A percentile compares a stretch with the other conserved stretches of the same genome.
Evolutionary conservation across 92 coral and sea anemone genomes (phyloP).

Genomic region (Chrysogorgia sp.): DNA sequence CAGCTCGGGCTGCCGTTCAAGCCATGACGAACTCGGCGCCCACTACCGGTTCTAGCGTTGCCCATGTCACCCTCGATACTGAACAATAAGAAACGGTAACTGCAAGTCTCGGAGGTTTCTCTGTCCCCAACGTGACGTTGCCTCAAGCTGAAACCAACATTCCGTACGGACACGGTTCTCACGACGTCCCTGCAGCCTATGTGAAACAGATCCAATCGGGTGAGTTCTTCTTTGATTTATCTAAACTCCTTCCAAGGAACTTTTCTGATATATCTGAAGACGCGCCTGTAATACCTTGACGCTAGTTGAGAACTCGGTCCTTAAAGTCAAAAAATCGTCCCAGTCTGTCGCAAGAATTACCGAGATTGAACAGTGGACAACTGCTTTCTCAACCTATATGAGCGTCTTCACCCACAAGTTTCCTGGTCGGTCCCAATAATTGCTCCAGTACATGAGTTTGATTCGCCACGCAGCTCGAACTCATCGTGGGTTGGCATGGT

Average conservation of each 20-base stretch:
- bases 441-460: slow-evolving; percentile 42
- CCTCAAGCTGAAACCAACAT: not conserved
- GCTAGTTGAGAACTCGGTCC: slow-evolving; percentile 53
- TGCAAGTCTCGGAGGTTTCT: no score
- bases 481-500: slow-evolving; percentile 57
- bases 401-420: slow-evolving; percentile 28
- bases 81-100: no score
- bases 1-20: slow-evolving; percentile 17
- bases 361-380: slow-evolving; percentile 44
- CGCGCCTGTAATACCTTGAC: slow-evolving; percentile 32
- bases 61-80: no score
- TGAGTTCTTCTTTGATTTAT: slow-evolving; percentile 60
- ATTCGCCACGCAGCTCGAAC: slow-evolving; percentile 54
- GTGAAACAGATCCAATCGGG: slow-evolving; percentile 53
- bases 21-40: slow-evolving; percentile 15
- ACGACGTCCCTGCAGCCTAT: slow-evolving; percentile 47
- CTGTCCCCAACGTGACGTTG: no score
- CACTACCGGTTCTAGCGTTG: no score
- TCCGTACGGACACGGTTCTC: slow-evolving; percentile 32
- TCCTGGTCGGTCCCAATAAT: slow-evolving; percentile 24
- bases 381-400: slow-evolving; percentile 45
- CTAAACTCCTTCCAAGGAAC: slow-evolving; percentile 43
- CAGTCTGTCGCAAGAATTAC: not conserved
- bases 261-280: slow-evolving; percentile 29
- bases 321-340: slow-evolving; percentile 46